These are phyloP conservation scores for Hepsetus odoe DNA, from an alignment of 2,113 vertebrate genomes.

Conservation along the genomic window DNA sequence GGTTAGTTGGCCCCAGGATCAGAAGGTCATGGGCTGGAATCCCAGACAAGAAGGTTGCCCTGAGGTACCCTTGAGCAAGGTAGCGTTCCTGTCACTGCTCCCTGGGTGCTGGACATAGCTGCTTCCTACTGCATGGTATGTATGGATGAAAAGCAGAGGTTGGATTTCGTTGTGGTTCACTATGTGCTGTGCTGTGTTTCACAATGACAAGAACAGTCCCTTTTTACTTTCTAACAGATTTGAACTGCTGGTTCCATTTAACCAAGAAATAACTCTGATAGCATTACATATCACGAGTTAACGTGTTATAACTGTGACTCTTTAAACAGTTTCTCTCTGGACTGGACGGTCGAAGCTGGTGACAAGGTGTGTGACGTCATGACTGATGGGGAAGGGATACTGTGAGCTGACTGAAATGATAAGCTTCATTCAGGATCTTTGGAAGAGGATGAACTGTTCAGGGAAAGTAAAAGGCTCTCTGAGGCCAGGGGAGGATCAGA, in stretches of 20 bases:
- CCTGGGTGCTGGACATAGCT: too few relatives aligned
- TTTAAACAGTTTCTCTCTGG: background rate
- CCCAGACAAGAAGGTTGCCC: too few relatives aligned
- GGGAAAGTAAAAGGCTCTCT: background rate
- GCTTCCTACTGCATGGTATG: too few relatives aligned
- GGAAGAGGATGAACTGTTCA: background rate
- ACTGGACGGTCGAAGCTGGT: background rate
- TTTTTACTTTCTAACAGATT: too few relatives aligned
- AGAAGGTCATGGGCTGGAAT: too few relatives aligned
- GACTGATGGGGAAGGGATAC: background rate
- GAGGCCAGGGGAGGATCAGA: background rate
- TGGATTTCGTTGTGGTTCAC: too few relatives aligned
- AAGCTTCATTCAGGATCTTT: background rate
- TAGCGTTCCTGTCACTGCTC: too few relatives aligned
- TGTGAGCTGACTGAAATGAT: constrained; percentile 1
- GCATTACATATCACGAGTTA: background rate
- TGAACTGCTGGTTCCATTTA: background rate
- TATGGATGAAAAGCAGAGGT: too few relatives aligned
- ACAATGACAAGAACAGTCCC: too few relatives aligned
- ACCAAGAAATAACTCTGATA: background rate
- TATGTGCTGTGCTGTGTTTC: too few relatives aligned
- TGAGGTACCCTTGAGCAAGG: too few relatives aligned
- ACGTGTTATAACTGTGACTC: background rate
- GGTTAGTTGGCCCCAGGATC: too few relatives aligned
- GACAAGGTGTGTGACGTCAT: background rate